Evolutionary conservation across 2,113 vertebrate species (phyloP), one percentile per base, ranked within the genome.

Genomic region (Oxyura jamaicensis): DNA sequence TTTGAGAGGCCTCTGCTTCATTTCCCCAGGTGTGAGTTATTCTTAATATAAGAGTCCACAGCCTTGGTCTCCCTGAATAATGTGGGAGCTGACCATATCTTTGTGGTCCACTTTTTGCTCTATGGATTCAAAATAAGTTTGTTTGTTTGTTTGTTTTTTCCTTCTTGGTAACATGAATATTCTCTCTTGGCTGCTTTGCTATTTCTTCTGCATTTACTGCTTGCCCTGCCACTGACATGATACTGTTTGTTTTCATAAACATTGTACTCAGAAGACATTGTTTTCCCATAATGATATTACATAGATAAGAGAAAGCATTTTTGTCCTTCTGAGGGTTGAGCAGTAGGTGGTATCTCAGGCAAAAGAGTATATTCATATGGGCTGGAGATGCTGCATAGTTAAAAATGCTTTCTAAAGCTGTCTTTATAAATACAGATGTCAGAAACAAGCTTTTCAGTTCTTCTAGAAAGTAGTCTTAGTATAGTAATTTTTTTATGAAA

Each of bases 31-130:
- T 75, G 26, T 26, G 48, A 85, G 33, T 10, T 82, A 8, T 44
- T 84, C 50, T 58, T 1, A 1, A 19, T 82, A 13, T n/a, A 33
- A 83, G 41, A 73, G 8, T 55, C 50, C 31, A 68, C 28, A 91
- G 35, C 71, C 31, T 35, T 88, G n/a, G 15, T 94, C 59, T 78
- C 25, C 44, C 69, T 95, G 60, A 95, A 67, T 92, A 92, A 81
- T 36, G 12, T 94, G 41, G 25, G 46, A 90, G 42, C 17, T 91
- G 60, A 86, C 42, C 26, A 53, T 7, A 28, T 11, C 28, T 71
- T 91, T 42, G 25, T 46, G 33, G 13, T 68, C 83, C 5, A 12
- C 22, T 39, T 93, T 88, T 86, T 84, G 15, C 29, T 89, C 62
- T 86, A 71, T 2, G 1, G 39, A n/a, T 48, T 44, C 5, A 4